Evolutionary conservation across 2,797 vertebrate species (phyloP).

Genomic region (Cryptoblepharus egeriae): DNA sequence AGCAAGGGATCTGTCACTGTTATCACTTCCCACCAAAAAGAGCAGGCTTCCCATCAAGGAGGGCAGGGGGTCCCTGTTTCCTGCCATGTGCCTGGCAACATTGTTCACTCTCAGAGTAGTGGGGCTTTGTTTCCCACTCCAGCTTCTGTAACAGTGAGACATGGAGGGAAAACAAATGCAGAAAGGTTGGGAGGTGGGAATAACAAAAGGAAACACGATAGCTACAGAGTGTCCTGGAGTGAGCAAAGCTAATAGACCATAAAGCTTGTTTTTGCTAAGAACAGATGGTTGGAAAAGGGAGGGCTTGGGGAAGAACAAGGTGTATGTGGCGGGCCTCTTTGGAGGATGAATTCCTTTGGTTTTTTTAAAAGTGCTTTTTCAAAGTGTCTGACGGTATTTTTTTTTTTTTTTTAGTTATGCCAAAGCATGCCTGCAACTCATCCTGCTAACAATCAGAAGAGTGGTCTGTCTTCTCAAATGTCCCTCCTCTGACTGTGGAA

Average conservation of each 20-base stretch:
- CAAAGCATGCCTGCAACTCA: too few relatives aligned
- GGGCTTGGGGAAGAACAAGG: too few relatives aligned
- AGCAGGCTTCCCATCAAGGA: neutral
- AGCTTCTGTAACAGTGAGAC: slow-evolving; percentile 48
- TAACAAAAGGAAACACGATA: slow-evolving; percentile 46
- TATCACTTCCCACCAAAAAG: slow-evolving; percentile 46
- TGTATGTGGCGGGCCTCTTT: too few relatives aligned
- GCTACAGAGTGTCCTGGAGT: slow-evolving; percentile 25
- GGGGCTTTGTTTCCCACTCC: slow-evolving; percentile 49
- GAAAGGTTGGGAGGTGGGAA: slow-evolving; percentile 37
- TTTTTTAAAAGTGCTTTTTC: too few relatives aligned
- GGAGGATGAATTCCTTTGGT: too few relatives aligned
- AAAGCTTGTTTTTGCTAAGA: slow-evolving; percentile 23
- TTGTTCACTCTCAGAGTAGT: slow-evolving; percentile 32
- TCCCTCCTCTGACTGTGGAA: too few relatives aligned
- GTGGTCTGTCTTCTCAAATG: too few relatives aligned
- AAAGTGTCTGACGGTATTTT: too few relatives aligned
- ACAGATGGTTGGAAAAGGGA: too few relatives aligned
- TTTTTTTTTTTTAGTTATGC: too few relatives aligned
- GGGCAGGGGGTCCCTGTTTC: slow-evolving; percentile 1
- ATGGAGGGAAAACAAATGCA: slow-evolving; percentile 58
- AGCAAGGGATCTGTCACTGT: slow-evolving; percentile 34
- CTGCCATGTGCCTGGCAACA: slow-evolving; percentile 26
- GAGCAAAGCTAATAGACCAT: slow-evolving; percentile 15
- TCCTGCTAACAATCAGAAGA: too few relatives aligned